Percentiles rank a stretch among this genome's conserved stretches.
phyloP scores from a whole-genome alignment of 1,140 invertebrate species.

The Holotrichia oblita region DNA sequence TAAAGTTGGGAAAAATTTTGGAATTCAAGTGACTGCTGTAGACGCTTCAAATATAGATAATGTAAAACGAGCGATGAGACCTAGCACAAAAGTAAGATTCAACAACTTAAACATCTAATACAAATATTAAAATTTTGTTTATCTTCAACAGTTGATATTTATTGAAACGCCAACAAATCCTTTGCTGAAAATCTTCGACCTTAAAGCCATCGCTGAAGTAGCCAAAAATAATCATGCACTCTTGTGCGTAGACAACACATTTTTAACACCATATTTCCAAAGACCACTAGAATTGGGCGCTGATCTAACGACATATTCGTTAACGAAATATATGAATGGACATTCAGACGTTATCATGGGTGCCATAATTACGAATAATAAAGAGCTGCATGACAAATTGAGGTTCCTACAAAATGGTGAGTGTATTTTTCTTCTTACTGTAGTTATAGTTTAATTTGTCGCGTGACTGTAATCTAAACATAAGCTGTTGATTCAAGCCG shows the following conservation, averaged over 20 bases:
- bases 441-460: too few species aligned
- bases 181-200: slow-evolving; percentile 89
- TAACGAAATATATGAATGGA: slow-evolving; percentile 99
- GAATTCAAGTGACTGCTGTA: slow-evolving; percentile 81
- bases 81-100: slow-evolving; percentile 84
- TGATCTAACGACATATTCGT: slow-evolving; percentile 91
- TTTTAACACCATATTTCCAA: slow-evolving; percentile 96
- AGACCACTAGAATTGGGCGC: slow-evolving; percentile 90
- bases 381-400: slow-evolving; percentile 76
- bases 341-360: slow-evolving; percentile 99
- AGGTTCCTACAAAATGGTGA: slow-evolving; percentile 90
- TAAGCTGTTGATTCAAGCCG: too few species aligned
- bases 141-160: slow-evolving; percentile 86
- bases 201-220: slow-evolving; percentile 76
- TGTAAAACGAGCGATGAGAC: slow-evolving; percentile 75
- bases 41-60: slow-evolving; percentile 78
- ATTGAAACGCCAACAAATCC: slow-evolving; percentile 99
- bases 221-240: slow-evolving; percentile 73
- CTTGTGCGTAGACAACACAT: slow-evolving; percentile 96
- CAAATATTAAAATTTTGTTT: background rate
- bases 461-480: too few species aligned
- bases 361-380: slow-evolving; percentile 78
- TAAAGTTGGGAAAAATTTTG: slow-evolving; percentile 72
- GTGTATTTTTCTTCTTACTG: slow-evolving; percentile 15
- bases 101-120: background rate